phyloP scores from a whole-genome alignment of 2,888 invertebrate species.

The Alloscopus bannaensis region DNA sequence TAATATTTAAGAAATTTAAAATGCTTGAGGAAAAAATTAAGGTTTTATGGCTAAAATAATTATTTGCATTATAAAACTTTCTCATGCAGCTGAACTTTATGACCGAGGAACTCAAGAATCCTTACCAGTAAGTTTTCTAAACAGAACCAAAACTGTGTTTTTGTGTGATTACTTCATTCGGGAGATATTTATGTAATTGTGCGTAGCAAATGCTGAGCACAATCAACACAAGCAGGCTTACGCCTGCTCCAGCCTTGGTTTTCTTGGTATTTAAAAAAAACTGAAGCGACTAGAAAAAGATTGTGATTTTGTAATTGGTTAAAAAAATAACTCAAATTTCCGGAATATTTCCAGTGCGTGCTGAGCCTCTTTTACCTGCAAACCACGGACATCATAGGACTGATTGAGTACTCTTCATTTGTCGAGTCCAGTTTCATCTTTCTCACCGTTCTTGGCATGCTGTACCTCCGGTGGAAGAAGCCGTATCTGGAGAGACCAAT shows the following conservation, averaged over 20 bases:
- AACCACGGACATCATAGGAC: conserved; percentile 87
- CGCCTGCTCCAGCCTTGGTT: conserved; percentile 90
- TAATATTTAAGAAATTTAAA: conserved; percentile 1
- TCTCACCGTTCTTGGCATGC: conserved; percentile 88
- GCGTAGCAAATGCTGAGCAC: conserved; percentile 87
- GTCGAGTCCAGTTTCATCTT: conserved; percentile 95
- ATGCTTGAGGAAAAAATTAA: background rate
- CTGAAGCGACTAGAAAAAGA: no score
- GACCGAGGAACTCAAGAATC: conserved; percentile 89
- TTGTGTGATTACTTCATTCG: background rate
- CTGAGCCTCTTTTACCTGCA: conserved; percentile 90
- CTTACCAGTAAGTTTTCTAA: conserved; percentile 84
- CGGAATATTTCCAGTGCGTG: conserved; percentile 84
- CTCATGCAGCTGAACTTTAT: conserved; percentile 90
- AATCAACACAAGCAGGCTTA: conserved; percentile 87
- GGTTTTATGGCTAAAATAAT: background rate
- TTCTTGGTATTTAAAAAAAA: no score
- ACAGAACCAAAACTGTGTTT: conserved; percentile 5
- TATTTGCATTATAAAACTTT: conserved; percentile 27
- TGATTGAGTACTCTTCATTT: conserved; percentile 94
- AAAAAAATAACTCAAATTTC: background rate
- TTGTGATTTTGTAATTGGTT: no score
- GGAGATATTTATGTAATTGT: no score
- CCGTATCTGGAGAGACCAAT: conserved; percentile 90
- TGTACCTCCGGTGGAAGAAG: conserved; percentile 87